Base-by-base conservation (phyloP, 2,113 vertebrate genomes). In the Anhinga rufa region DNA sequence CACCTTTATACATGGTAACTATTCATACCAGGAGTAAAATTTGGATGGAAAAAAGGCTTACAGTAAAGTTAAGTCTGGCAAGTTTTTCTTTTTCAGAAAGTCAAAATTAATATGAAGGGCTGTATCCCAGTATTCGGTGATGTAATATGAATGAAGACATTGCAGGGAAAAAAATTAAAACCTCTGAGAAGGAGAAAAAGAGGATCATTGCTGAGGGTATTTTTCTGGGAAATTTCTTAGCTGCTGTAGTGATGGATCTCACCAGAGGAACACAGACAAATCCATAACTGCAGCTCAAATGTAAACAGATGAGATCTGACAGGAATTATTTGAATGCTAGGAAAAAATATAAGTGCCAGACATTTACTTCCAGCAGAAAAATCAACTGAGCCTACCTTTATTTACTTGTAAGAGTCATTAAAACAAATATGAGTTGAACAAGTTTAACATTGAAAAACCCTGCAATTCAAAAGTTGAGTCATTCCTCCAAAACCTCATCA, bases 1-100 rank as follows among this genome's bases (percentile, higher is more conserved):
- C 6, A 54, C 6, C 7, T 75, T 83, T 70, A 31, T 31, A 20
- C 0, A 0, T 16, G 19, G 28, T 49, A 77, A 58, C 9, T 80
- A 17, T 17, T 88, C 40, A 79, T 26, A 48, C 12, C 7, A 19
- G 14, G 18, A 17, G 3, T 38, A 61, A 49, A 34, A 44, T 42
- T 55, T 48, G 14, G 14, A 20, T 44, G 24, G 22, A 74, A 40
- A 90, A 54, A 77, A 62, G 22, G 10, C 17, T 75, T 69, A 15
- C 13, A 77, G 2, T n/a, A 44, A 49, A 48, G 48, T 55, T 81
- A 58, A 72, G 34, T 55, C 24, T 54, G 25, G 6, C 7, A 70
- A 80, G 6, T 18, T 72, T 70, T 81, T 61, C 9, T 84, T 90
- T 83, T 78, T 40, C 36, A 77, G 16, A 55, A 75, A 62, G 21